Conservation (phyloP, 2,888 invertebrate species). For the Yponomeuta evonymella region DNA sequence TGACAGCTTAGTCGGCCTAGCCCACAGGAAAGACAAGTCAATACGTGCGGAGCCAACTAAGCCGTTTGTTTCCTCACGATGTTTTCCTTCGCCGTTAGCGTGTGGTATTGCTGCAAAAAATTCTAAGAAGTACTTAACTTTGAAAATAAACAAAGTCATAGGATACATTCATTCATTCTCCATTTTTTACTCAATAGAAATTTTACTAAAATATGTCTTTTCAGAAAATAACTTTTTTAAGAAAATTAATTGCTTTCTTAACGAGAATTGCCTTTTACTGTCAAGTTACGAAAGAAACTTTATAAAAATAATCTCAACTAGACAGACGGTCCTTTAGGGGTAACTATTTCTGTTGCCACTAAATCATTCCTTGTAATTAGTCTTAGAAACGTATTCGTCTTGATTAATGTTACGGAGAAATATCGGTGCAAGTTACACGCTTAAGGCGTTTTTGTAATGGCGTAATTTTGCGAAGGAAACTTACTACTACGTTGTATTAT, state of each 20-base stretch:
- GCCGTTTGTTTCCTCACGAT: too few relatives aligned
- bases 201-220: neutral
- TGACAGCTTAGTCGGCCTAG: too few relatives aligned
- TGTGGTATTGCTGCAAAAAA: too few relatives aligned
- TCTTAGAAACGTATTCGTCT: constrained; percentile 16
- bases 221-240: neutral
- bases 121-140: too few relatives aligned
- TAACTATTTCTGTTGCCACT: constrained; percentile 16
- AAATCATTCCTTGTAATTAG: constrained; percentile 22
- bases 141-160: too few relatives aligned
- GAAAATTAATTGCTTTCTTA: neutral
- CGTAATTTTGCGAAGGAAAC: too few relatives aligned
- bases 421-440: constrained; percentile 9
- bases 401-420: constrained; percentile 17
- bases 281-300: neutral
- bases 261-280: neutral
- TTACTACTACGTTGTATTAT: too few relatives aligned
- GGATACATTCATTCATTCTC: too few relatives aligned
- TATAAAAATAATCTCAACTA: constrained; percentile 7
- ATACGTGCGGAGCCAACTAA: too few relatives aligned
- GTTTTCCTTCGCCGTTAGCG: too few relatives aligned
- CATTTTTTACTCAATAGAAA: too few relatives aligned
- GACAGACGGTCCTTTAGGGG: neutral
- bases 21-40: too few relatives aligned
- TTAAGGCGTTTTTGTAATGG: neutral